Evolutionary conservation across 2,113 vertebrate species (phyloP), one percentile per base, ranked within the genome.

Genomic region (Melospiza melodia): DNA sequence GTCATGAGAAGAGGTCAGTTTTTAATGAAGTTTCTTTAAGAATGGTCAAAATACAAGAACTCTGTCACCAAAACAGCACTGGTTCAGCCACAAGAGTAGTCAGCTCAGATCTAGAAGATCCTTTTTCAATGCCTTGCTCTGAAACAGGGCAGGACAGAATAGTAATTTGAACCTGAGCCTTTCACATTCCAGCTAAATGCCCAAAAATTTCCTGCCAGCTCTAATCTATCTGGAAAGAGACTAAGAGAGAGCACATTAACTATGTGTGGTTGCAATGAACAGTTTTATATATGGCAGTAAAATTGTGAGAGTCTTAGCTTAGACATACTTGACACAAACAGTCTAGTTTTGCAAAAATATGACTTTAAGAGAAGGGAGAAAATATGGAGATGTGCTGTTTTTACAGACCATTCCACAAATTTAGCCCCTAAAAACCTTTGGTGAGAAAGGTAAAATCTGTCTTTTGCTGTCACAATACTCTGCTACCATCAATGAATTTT

Each of bases 401-500:
- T 93, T 84, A 94, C 49, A 89, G 65, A 87, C 33, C 49, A 16
- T 94, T 96, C 58, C 66, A 62, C 71, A 84, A 92, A 92, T 87
- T 90, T 35, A 90, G 41, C 68, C 17, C 17, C 58, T 87, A 89
- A 96, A 97, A 97, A 94, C 76, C 55, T 95, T 95, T 69, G 82
- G 93, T 97, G 96, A 95, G 97, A 97, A 97, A 97, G 75, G 92
- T 93, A 97, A 93, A 97, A 98, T 98, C 94, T 95, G 97, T 98
- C 98, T 98, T 98, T 90, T 14, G 84, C 97, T 98, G 97, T 98
- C 98, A 98, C 96, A 97, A 95, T 98, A 97, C 95, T 94, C 94
- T 90, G 98, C 98, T 98, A 98, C 98, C 97, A 98, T 97, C 79
- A 95, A 95, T 97, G 96, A 98, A 98, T 97, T 97, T 97, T 98